A percentile compares a stretch with the other conserved stretches of the same genome.
Conservation (phyloP, 2,888 invertebrate genomes). For the Andrena minutula region DNA sequence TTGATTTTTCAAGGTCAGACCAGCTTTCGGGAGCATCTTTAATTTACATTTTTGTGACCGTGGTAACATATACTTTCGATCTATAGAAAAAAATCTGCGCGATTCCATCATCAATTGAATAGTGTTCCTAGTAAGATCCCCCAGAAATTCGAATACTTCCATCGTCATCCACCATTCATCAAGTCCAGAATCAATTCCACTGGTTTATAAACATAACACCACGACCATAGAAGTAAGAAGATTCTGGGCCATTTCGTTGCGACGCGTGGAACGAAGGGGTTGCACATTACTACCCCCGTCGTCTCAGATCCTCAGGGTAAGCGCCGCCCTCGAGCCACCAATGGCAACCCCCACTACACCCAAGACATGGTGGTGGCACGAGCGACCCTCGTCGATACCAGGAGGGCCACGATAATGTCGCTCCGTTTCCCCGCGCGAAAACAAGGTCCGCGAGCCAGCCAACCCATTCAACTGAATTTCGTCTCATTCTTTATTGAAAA, state of each 20-base stretch:
- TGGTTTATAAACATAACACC: too few species aligned
- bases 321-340: conserved; percentile 75
- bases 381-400: conserved; percentile 64
- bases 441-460: conserved; percentile 62
- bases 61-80: too few species aligned
- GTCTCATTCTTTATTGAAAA: conserved; percentile 16
- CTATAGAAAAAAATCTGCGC: too few species aligned
- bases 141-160: background rate
- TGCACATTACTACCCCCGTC: conserved; percentile 37
- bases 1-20: too few species aligned
- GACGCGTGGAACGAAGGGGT: conserved; percentile 29
- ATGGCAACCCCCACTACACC: conserved; percentile 62
- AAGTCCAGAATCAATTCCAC: background rate
- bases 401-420: conserved; percentile 59
- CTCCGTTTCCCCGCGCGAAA: conserved; percentile 59
- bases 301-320: conserved; percentile 43
- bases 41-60: too few species aligned
- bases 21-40: too few species aligned
- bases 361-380: conserved; percentile 62
- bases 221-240: background rate
- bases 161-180: background rate
- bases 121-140: too few species aligned
- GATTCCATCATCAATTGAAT: too few species aligned
- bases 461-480: conserved; percentile 8
- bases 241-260: conserved; percentile 20